Conservation (phyloP, 53 echinoderm and acorn worm species). For the Holothuria leucospilota region DNA sequence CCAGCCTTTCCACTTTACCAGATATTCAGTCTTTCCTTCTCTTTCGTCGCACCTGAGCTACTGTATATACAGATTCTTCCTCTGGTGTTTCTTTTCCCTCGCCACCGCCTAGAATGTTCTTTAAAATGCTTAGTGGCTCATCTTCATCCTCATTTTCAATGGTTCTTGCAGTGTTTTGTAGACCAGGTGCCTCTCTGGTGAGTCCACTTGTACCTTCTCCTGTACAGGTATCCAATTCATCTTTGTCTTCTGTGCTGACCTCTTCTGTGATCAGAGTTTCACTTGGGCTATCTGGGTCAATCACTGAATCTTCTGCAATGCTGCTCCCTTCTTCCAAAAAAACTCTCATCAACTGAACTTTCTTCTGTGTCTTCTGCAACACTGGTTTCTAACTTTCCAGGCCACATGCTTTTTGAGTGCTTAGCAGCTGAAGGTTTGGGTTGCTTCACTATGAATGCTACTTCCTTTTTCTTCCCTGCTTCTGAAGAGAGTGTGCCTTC, state of each 20-base stretch:
- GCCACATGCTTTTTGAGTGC: neutral
- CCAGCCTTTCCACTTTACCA: conserved; percentile 9
- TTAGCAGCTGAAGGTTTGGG: neutral
- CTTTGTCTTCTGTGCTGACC: neutral
- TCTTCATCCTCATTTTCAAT: too few relatives aligned
- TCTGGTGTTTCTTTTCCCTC: neutral
- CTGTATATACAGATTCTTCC: neutral
- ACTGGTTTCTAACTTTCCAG: neutral
- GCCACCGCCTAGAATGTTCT: neutral
- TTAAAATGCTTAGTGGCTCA: neutral
- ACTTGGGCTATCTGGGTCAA: too few relatives aligned
- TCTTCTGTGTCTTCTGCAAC: neutral
- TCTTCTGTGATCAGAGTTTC: neutral
- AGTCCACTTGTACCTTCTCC: neutral
- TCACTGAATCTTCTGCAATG: neutral
- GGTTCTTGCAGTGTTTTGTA: neutral
- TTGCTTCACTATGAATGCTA: neutral
- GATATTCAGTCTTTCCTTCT: neutral
- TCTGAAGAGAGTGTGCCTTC: neutral
- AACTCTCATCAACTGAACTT: neutral
- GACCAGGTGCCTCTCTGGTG: neutral
- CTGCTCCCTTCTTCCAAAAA: neutral
- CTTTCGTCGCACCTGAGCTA: neutral
- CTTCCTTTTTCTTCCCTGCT: conserved; percentile 1
- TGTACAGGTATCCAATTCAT: neutral